Conservation (phyloP, 53 echinoderm and acorn worm genomes). For the Paracentrotus lividus region DNA sequence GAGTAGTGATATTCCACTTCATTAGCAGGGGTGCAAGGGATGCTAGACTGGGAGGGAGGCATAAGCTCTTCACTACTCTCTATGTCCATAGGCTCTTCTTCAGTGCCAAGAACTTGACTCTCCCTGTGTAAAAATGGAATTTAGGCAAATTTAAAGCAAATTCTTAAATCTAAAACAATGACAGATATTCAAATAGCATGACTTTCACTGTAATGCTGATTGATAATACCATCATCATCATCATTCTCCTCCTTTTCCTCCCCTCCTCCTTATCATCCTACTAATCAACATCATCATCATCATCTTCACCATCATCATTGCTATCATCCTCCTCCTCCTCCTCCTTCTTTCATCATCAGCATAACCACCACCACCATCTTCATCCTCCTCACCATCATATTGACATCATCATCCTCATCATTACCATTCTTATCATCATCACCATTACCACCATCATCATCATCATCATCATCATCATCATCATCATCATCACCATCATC, state of each 20-base stretch:
- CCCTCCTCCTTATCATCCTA: neutral
- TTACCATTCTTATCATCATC: constrained; percentile 37
- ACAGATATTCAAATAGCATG: too few relatives aligned
- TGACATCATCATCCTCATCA: constrained; percentile 3
- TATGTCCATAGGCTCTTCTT: constrained; percentile 62
- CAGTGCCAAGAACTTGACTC: constrained; percentile 33
- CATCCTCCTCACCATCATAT: too few relatives aligned
- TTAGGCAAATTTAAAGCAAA: too few relatives aligned
- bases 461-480: constrained; percentile 53
- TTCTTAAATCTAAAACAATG: too few relatives aligned
- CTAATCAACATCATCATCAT: neutral
- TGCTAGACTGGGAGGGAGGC: constrained; percentile 26
- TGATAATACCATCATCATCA: too few relatives aligned
- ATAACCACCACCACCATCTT: too few relatives aligned
- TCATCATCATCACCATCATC: constrained; percentile 38
- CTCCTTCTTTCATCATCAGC: too few relatives aligned
- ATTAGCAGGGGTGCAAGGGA: constrained; percentile 68
- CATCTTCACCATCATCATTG: neutral
- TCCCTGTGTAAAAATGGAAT: constrained; percentile 49
- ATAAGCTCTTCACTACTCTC: constrained; percentile 64
- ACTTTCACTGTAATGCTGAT: too few relatives aligned
- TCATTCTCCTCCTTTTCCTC: too few relatives aligned
- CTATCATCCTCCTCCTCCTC: too few relatives aligned
- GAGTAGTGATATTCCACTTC: constrained; percentile 65
- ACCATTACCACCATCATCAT: constrained; percentile 39